Base-by-base conservation (phyloP, 2,888 invertebrate genomes). In the Cecidostiba fungosa region DNA sequence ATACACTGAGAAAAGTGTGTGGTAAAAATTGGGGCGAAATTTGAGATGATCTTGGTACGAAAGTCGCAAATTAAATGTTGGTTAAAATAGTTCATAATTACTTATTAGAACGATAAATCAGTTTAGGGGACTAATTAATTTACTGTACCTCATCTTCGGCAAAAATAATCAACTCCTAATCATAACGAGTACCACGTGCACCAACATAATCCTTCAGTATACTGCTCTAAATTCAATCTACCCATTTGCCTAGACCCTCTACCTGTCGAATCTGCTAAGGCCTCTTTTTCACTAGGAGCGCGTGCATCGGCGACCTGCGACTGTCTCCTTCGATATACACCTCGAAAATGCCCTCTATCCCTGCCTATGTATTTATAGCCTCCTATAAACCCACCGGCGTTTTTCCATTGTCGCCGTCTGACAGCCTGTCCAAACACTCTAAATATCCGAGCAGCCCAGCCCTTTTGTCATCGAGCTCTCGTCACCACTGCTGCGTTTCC, bases 391-490 rank as follows among this genome's bases (percentile, higher is more conserved):
- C 76, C 32, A 69, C 54, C 32, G 69, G 78, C 69, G 82, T 88
- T 88, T 88, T 88, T 82, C 88, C 84, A 90, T 92, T 92, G 91
- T 91, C 86, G 82, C 83, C 84, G 85, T 78, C 86, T 90, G 92
- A 91, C 91, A 89, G 91, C 89, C 88, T 91, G 92, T 92, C 92
- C 88, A 92, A 92, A 91, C 91, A 92, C 88, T 90, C 90, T 89
- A 90, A 91, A 89, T 88, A 90, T 90, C 89, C 87, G 88, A 89
- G 74, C 69, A 62, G 39, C 32, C 54, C 50, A 47, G 16, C 80
- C 79, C 85, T 54, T 32, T 84, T 84, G 84, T 84, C 79, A 19
- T 74, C 59, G 59, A n/a, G 3, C 72, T 72, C 54, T 59, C 82
- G 76, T 59, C 77, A 70, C 36, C 72, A 43, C 79, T 59, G 54